Percentiles rank a stretch among this genome's conserved stretches.
Conservation (phyloP, 2,888 invertebrate genomes). For the Eupithecia centaureata region DNA sequence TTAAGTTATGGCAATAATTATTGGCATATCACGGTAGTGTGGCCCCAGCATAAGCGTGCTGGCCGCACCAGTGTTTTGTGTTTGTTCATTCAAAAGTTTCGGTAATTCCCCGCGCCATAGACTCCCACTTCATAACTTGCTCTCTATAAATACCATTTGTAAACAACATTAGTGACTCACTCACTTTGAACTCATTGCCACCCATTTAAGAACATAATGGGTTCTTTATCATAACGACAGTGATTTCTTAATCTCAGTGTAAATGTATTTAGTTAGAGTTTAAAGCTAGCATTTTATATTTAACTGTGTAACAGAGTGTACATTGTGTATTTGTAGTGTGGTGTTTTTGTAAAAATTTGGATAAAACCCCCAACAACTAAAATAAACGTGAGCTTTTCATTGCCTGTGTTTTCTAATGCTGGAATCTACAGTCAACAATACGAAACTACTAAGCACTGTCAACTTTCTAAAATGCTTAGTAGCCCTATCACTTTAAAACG, state of each 20-base stretch:
- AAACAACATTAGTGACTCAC: neutral
- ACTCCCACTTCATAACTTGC: neutral
- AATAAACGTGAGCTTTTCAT: neutral
- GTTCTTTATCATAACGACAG: slow-evolving; percentile 4
- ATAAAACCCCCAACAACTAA: neutral
- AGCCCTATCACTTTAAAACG: too few species aligned
- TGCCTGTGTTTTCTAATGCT: neutral
- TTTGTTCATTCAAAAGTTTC: neutral
- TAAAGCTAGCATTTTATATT: neutral
- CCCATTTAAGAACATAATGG: neutral
- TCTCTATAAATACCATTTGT: neutral
- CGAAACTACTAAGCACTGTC: neutral
- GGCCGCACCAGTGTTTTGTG: neutral
- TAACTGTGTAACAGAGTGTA: neutral
- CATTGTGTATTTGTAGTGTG: neutral
- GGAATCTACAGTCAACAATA: neutral
- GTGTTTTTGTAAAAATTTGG: neutral
- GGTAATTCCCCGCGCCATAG: neutral
- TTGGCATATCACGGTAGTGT: too few species aligned
- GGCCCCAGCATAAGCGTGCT: too few species aligned
- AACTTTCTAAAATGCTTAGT: neutral
- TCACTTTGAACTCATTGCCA: neutral
- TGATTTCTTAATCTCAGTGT: slow-evolving; percentile 11
- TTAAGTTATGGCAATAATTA: too few species aligned
- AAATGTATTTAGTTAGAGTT: neutral